Evolutionary conservation across 2,113 vertebrate species (phyloP).

Genomic region (Hemibates koningsi): DNA sequence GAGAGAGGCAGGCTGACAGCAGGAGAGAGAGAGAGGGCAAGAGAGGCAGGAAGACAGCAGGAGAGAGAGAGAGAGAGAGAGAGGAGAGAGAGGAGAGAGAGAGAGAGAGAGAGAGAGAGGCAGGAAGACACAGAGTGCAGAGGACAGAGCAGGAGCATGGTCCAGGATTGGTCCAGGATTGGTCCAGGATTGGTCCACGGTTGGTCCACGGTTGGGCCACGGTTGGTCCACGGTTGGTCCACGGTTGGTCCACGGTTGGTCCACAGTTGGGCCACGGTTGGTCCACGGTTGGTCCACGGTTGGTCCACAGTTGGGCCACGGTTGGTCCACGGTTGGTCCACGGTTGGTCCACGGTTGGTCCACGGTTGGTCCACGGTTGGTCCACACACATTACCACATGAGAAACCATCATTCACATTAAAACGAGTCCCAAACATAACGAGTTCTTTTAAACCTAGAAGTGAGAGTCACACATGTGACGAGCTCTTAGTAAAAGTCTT

Average conservation of each 20-base stretch:
- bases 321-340: rapidly evolving
- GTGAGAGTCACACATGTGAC: not conserved
- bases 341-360: rapidly evolving
- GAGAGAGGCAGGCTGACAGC: too few species aligned
- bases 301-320: rapidly evolving
- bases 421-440: rapidly evolving
- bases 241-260: rapidly evolving
- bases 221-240: rapidly evolving
- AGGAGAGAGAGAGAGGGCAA: too few species aligned
- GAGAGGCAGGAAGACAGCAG: too few species aligned
- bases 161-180: too few species aligned
- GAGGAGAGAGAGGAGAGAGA: too few species aligned
- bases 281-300: rapidly evolving
- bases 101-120: too few species aligned
- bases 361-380: rapidly evolving
- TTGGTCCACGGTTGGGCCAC: rapidly evolving
- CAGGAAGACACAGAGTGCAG: not conserved
- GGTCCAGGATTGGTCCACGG: rapidly evolving
- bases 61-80: too few species aligned
- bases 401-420: not conserved
- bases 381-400: not conserved
- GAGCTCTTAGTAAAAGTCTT: rapidly evolving
- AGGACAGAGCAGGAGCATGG: not conserved
- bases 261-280: rapidly evolving
- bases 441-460: not conserved